A percentile compares a stretch with the other conserved stretches of the same genome.
Evolutionary conservation across 2,113 vertebrate species (phyloP).

Genomic region (Chiloscyllium plagiosum): DNA sequence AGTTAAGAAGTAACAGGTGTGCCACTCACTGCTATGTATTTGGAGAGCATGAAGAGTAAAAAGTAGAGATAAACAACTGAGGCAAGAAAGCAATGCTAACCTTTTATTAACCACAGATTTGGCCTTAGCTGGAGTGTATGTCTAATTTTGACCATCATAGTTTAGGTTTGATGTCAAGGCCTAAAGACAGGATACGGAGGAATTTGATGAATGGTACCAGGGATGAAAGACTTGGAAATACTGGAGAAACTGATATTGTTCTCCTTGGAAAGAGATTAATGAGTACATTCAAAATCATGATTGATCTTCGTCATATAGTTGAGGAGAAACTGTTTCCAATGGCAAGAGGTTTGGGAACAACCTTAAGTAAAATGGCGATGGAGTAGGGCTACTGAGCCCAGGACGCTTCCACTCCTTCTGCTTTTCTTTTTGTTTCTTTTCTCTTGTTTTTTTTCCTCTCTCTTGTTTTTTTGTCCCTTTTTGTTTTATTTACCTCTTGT

Average conservation of each 20-base stretch:
- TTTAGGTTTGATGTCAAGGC: background rate
- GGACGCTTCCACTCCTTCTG: too few species aligned
- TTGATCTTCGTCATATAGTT: background rate
- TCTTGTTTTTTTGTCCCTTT: too few species aligned
- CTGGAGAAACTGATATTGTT: background rate
- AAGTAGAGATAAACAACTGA: too few species aligned
- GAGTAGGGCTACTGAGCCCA: too few species aligned
- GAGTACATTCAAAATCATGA: background rate
- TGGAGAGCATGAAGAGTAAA: background rate
- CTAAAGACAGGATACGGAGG: background rate
- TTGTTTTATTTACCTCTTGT: too few species aligned
- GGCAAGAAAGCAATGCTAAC: background rate
- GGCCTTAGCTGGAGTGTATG: background rate
- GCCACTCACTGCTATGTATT: background rate
- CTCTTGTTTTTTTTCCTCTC: too few species aligned
- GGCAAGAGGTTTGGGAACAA: background rate
- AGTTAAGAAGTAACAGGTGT: background rate
- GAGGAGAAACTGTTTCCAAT: background rate
- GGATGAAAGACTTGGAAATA: background rate
- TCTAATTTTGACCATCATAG: background rate
- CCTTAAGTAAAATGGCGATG: too few species aligned
- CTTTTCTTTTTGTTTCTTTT: too few species aligned
- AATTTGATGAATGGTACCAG: background rate
- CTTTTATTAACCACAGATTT: background rate
- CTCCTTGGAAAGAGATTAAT: background rate